These are phyloP conservation scores for Oceanodroma leucorhoa DNA, from an alignment of 2,797 vertebrate genomes.

Conservation along the genomic window DNA sequence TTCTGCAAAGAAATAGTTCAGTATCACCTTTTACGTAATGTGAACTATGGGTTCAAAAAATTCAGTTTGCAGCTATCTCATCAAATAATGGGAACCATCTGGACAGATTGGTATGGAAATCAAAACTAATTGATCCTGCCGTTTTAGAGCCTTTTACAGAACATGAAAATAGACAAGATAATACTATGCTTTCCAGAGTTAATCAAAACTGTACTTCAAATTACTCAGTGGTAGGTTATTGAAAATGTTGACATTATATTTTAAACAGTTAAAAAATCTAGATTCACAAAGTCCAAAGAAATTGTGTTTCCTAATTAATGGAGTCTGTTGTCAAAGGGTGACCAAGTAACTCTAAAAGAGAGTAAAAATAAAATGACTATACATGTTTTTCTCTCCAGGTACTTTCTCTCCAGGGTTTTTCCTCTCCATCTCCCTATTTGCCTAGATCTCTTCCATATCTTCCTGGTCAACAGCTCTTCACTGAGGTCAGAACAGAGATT, in stretches of 20 bases:
- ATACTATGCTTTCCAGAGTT: constrained; percentile 57
- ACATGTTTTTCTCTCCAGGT: neutral
- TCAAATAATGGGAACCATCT: constrained; percentile 67
- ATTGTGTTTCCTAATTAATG: neutral
- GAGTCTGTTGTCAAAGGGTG: neutral
- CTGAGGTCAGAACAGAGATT: neutral
- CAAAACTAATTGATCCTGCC: constrained; percentile 67
- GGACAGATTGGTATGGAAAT: constrained; percentile 60
- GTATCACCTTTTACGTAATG: constrained; percentile 3
- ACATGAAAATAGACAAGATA: constrained; percentile 61
- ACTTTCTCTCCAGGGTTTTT: neutral
- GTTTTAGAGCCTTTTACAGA: constrained; percentile 55
- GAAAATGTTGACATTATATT: neutral
- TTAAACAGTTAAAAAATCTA: neutral
- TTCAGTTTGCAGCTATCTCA: constrained; percentile 54
- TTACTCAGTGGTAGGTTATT: neutral
- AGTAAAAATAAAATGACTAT: neutral
- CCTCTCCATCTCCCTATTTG: neutral
- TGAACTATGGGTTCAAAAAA: constrained; percentile 46
- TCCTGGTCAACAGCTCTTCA: neutral
- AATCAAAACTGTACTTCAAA: constrained; percentile 46
- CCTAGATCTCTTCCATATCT: neutral
- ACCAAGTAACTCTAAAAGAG: neutral
- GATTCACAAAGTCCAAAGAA: neutral
- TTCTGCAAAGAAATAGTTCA: neutral